Percentiles rank a stretch among this genome's conserved stretches.
phyloP scores from a whole-genome alignment of 2,113 vertebrate genomes.

The Pseudonaja textilis region DNA sequence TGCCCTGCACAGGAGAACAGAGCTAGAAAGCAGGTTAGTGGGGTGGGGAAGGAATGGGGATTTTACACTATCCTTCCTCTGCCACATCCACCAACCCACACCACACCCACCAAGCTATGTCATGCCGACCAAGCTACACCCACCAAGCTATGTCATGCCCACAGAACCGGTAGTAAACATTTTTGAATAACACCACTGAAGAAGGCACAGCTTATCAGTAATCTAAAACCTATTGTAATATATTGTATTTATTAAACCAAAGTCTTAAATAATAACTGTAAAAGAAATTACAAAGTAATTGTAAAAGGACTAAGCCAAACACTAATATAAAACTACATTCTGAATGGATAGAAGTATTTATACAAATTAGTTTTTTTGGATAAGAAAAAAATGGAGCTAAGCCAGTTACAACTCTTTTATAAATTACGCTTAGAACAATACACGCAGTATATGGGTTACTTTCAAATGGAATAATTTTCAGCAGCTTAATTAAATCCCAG shows the following conservation, averaged over 20 bases:
- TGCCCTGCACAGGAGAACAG: too few species aligned
- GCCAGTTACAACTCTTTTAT: constrained; percentile 45
- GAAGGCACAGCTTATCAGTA: constrained; percentile 28
- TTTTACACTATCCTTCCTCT: too few species aligned
- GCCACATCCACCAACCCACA: too few species aligned
- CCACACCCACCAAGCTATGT: too few species aligned
- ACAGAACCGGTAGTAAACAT: too few species aligned
- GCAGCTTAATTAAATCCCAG: constrained; percentile 9
- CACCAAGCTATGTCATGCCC: too few species aligned
- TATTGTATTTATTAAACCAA: constrained; percentile 50
- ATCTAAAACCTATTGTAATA: constrained; percentile 60
- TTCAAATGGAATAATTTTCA: constrained; percentile 30
- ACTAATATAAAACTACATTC: constrained; percentile 48
- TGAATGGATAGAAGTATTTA: constrained; percentile 39
- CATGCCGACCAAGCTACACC: too few species aligned
- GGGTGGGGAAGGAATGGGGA: too few species aligned
- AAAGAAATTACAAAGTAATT: not conserved
- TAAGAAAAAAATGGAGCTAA: constrained; percentile 45
- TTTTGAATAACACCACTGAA: too few species aligned
- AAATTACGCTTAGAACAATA: constrained; percentile 40
- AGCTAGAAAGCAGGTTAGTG: too few species aligned
- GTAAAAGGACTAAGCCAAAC: constrained; percentile 46
- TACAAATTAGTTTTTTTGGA: constrained; percentile 45
- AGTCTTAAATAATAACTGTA: constrained; percentile 48
- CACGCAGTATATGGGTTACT: constrained; percentile 4